These are phyloP conservation scores for Indicator maculatus DNA, from an alignment of 2,113 vertebrate genomes.

Conservation along the genomic window DNA sequence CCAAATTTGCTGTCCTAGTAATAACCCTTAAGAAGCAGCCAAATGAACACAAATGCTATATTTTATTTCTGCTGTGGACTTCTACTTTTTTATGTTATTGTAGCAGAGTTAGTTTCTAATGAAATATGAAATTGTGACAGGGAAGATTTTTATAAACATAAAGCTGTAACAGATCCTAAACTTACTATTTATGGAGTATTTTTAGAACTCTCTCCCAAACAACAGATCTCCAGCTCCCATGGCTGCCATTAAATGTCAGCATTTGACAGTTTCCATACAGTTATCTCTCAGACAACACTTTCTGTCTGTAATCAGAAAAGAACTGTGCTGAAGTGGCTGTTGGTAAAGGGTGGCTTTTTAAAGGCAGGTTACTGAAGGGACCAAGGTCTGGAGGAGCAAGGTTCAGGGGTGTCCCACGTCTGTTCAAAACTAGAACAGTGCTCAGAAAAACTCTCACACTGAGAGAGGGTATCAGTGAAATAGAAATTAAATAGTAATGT, in stretches of 20 bases:
- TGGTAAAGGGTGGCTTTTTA: not conserved
- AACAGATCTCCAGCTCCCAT: conserved; percentile 15
- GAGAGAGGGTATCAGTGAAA: not conserved
- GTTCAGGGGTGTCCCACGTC: not conserved
- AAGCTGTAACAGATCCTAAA: not conserved
- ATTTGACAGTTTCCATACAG: conserved; percentile 35
- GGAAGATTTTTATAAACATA: not conserved
- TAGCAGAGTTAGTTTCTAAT: not conserved
- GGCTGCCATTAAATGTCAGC: conserved; percentile 40
- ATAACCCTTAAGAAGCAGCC: conserved; percentile 1
- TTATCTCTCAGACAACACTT: not conserved
- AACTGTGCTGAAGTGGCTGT: not conserved
- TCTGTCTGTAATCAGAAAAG: conserved; percentile 18
- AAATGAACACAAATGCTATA: not conserved
- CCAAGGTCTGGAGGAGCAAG: not conserved
- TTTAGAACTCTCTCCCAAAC: conserved; percentile 41
- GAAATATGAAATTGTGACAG: not conserved
- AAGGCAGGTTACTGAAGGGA: not conserved
- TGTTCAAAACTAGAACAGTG: not conserved
- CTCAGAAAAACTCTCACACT: not conserved
- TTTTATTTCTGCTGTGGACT: not conserved
- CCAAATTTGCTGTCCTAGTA: conserved; percentile 22
- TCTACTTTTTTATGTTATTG: not conserved
- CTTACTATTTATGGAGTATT: not conserved
- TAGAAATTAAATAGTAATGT: not conserved